phyloP scores from a whole-genome alignment of 2,113 vertebrate genomes.

The Pelecanus crispus region DNA sequence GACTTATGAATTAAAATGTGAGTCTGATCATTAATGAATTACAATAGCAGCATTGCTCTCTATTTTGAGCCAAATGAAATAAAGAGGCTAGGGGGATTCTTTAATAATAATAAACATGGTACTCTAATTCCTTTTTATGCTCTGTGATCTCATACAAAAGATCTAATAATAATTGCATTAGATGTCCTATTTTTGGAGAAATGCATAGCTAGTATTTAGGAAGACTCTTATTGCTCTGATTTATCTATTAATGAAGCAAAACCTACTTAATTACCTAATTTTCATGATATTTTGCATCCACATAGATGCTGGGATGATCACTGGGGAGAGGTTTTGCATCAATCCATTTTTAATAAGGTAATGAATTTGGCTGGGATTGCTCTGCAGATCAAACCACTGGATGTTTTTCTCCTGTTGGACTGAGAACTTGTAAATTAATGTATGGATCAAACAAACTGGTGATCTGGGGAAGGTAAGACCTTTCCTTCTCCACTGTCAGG shows the following conservation, averaged over 20 bases:
- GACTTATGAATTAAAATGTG: not conserved
- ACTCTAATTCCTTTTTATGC: conserved; percentile 19
- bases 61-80: conserved; percentile 3
- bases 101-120: conserved; percentile 27
- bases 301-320: not conserved
- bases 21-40: not conserved
- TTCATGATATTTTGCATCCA: conserved; percentile 45
- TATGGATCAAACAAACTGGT: not conserved
- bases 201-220: conserved; percentile 27
- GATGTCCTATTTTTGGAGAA: conserved; percentile 32
- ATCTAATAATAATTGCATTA: conserved; percentile 42
- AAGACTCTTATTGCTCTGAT: conserved; percentile 35
- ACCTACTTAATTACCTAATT: conserved; percentile 54
- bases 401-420: not conserved
- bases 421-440: not conserved
- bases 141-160: conserved; percentile 39
- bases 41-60: not conserved
- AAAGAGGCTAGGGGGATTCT: not conserved
- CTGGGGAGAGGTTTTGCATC: conserved; percentile 6
- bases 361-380: not conserved
- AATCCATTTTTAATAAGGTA: not conserved
- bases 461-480: not conserved
- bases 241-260: conserved; percentile 61
- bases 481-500: not conserved
- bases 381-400: not conserved